Evolutionary conservation across 2,888 invertebrate genomes (phyloP).

Genomic region (Phalangium opilio): DNA sequence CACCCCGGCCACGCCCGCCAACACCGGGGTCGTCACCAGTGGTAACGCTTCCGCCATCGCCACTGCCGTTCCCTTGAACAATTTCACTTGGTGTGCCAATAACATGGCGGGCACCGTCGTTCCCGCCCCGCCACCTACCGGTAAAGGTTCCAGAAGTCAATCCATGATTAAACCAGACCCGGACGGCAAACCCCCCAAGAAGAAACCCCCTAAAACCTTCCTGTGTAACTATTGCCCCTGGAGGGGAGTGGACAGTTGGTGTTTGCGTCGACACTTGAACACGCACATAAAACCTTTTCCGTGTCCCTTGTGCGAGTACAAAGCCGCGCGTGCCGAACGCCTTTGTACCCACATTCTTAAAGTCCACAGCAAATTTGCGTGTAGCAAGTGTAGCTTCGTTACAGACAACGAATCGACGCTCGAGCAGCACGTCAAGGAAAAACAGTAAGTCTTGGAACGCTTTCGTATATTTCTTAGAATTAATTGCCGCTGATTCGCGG

Average conservation of each 20-base stretch:
- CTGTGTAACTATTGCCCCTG: slow-evolving; percentile 80
- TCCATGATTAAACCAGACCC: slow-evolving; percentile 8
- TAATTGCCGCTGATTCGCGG: too few species aligned
- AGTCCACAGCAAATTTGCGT: slow-evolving; percentile 79
- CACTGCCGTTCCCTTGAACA: slow-evolving; percentile 14
- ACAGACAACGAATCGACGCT: slow-evolving; percentile 68
- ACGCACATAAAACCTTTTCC: slow-evolving; percentile 83
- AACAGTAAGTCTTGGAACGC: slow-evolving; percentile 30
- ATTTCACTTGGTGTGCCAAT: slow-evolving; percentile 4
- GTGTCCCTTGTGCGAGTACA: slow-evolving; percentile 79
- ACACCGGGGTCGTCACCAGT: slow-evolving; percentile 27
- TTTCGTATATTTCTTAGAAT: too few species aligned
- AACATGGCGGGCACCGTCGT: not conserved
- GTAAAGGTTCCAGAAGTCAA: slow-evolving; percentile 3
- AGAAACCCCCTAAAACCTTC: slow-evolving; percentile 42
- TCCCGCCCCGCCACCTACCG: slow-evolving; percentile 4
- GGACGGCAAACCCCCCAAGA: not conserved
- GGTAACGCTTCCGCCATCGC: slow-evolving; percentile 28
- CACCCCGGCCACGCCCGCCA: slow-evolving; percentile 3
- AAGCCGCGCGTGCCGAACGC: slow-evolving; percentile 77
- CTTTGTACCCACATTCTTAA: slow-evolving; percentile 76
- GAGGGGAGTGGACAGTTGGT: slow-evolving; percentile 89
- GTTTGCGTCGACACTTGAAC: slow-evolving; percentile 76
- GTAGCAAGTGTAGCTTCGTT: slow-evolving; percentile 71
- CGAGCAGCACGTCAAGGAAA: slow-evolving; percentile 47